Percentiles rank a stretch among this genome's conserved stretches.
These are phyloP conservation scores for Microctonus aethiopoides DNA, from an alignment of 2,888 invertebrate genomes.

Conservation along the genomic window DNA sequence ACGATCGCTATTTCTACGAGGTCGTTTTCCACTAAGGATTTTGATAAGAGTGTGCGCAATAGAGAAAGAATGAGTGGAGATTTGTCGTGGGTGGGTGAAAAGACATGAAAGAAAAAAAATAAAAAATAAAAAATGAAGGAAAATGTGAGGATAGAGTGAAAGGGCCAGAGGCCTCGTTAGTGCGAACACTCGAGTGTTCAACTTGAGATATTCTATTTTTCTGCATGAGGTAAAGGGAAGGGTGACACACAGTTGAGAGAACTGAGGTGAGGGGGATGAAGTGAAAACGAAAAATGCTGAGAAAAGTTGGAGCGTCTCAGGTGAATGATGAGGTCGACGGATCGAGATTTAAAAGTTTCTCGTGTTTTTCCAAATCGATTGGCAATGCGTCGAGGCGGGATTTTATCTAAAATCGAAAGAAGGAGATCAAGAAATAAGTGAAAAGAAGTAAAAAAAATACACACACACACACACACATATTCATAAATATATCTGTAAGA, in stretches of 20 bases:
- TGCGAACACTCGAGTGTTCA: slow-evolving; percentile 28
- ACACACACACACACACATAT: slow-evolving; percentile 19
- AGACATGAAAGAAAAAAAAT: background rate
- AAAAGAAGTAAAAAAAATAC: too few relatives aligned
- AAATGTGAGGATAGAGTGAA: slow-evolving; percentile 7
- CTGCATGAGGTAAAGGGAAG: slow-evolving; percentile 11
- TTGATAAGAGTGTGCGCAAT: slow-evolving; percentile 48
- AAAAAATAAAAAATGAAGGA: slow-evolving; percentile 3
- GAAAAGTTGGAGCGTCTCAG: slow-evolving; percentile 22
- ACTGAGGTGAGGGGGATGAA: slow-evolving; percentile 22
- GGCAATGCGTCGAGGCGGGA: slow-evolving; percentile 2
- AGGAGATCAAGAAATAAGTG: background rate
- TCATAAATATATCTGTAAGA: too few relatives aligned
- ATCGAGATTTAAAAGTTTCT: slow-evolving; percentile 30
- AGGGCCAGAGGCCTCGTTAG: slow-evolving; percentile 23
- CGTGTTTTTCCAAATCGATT: background rate
- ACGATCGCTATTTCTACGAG: slow-evolving; percentile 44
- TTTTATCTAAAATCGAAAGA: slow-evolving; percentile 5
- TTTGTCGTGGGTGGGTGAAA: too few relatives aligned
- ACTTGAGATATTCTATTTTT: slow-evolving; percentile 31
- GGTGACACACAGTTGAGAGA: slow-evolving; percentile 7
- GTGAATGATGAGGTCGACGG: slow-evolving; percentile 30
- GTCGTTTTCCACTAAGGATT: slow-evolving; percentile 53
- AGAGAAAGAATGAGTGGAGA: background rate
- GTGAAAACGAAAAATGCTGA: slow-evolving; percentile 16